Base-by-base conservation (phyloP, 2,113 vertebrate species). In the Danionella cerebrum region DNA sequence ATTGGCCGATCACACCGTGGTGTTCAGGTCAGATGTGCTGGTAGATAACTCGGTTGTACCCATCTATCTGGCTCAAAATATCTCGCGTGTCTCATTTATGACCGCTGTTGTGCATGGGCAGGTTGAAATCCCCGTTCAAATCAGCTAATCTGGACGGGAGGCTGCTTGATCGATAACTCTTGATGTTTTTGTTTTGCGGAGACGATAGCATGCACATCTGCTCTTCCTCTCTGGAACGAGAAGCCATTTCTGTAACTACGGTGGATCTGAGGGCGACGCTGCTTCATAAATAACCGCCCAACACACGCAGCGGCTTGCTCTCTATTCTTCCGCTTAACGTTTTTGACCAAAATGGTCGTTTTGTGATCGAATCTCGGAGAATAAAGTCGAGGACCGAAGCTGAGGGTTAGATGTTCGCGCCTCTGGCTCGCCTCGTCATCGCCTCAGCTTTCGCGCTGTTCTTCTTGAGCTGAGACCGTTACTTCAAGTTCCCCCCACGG, bases 281-380 rank as follows among this genome's bases (percentile, higher is more conserved):
- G 41, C 36, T 59, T 29, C 36, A 21, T 35, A 39, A 22, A 57
- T 12, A 51, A 53, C 16, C 22, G 2, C 27, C 14, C n/a, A n/a
- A 22, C 24, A 16, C 5, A n/a, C n/a, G n/a, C n/a, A n/a, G n/a
- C n/a, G n/a, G n/a, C n/a, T n/a, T n/a, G n/a, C n/a, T n/a, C n/a
- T 33, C 47, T 35, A 47, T 24, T 24, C 4, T 1, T 8, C 7
- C 12, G 14, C 5, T 57, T 45, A 48, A 27, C 14, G 24, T 12
- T 3, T 47, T 1, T 6, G 16, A 11, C n/a, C 42, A 74, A 48
- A 44, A 70, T 73, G 76, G 65, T 73, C 76, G 53, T 50, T 50
- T 71, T 80, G 55, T 83, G 82, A 85, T 51, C 65, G 52, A 33
- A 64, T 80, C 63, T 81, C 78, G 82, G 48, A 57, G 52, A 29